A percentile compares a stretch with the other conserved stretches of the same genome.
Conservation (phyloP, 2,888 invertebrate genomes). For the Drosophila algonquin region DNA sequence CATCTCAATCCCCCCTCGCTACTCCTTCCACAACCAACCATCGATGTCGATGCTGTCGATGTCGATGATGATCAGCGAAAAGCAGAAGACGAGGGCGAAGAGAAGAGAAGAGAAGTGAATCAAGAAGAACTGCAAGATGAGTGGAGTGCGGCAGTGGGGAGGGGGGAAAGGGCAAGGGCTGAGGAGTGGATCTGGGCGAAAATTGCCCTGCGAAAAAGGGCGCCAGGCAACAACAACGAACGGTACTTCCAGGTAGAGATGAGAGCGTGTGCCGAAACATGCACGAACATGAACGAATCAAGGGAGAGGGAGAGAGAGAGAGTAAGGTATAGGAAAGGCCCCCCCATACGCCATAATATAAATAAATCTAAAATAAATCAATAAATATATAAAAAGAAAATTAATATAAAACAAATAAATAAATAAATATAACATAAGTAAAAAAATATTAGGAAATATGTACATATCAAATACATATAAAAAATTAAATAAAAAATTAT, state of each 20-base stretch:
- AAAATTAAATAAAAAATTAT: no score
- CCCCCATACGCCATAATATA: no score
- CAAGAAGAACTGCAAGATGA: constrained; percentile 37
- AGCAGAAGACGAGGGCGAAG: constrained; percentile 12
- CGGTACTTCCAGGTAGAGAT: constrained; percentile 32
- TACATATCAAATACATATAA: no score
- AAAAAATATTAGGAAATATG: no score
- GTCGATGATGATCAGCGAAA: constrained; percentile 37
- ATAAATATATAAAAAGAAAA: no score
- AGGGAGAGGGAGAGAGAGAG: no score
- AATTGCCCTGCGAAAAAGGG: constrained; percentile 66
- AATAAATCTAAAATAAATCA: no score
- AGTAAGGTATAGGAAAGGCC: no score
- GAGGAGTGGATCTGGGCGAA: constrained; percentile 50
- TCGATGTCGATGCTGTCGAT: constrained; percentile 53
- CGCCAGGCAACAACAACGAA: constrained; percentile 59
- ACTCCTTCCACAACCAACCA: constrained; percentile 30
- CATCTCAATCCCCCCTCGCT: background rate
- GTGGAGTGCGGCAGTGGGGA: background rate
- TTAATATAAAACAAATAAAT: no score
- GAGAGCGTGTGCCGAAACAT: background rate
- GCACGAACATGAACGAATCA: background rate
- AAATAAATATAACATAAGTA: no score
- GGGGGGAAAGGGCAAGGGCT: background rate
- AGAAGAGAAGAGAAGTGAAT: constrained; percentile 26